phyloP scores from a whole-genome alignment of 2,888 invertebrate genomes.

The Meandrusa payeni region DNA sequence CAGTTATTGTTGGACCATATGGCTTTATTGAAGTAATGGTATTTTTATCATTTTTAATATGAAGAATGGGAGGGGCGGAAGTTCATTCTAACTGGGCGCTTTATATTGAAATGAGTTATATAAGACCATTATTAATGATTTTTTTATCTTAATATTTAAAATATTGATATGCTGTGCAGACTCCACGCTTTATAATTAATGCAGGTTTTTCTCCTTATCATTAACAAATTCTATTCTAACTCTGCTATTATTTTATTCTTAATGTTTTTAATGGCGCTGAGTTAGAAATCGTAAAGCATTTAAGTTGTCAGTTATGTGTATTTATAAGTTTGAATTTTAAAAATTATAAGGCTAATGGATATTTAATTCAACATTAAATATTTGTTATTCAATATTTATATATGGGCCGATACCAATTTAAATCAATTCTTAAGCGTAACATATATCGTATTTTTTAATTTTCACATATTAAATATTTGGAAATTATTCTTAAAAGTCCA shows the following conservation, averaged over 20 bases:
- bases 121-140: slow-evolving; percentile 52
- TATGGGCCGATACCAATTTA: not conserved
- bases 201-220: slow-evolving; percentile 14
- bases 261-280: slow-evolving; percentile 7
- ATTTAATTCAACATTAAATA: not conserved
- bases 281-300: slow-evolving; percentile 2
- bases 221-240: slow-evolving; percentile 15
- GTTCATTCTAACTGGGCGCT: slow-evolving; percentile 37
- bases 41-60: slow-evolving; percentile 34
- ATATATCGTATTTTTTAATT: not conserved
- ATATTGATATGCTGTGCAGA: slow-evolving; percentile 48
- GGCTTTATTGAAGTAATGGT: slow-evolving; percentile 40
- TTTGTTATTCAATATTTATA: slow-evolving; percentile 4
- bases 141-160: slow-evolving; percentile 53
- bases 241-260: slow-evolving; percentile 9
- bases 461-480: slow-evolving; percentile 29
- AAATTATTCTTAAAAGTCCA: slow-evolving; percentile 49
- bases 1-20: slow-evolving; percentile 50
- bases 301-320: slow-evolving; percentile 10
- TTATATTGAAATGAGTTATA: slow-evolving; percentile 49
- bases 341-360: not conserved
- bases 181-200: slow-evolving; percentile 37
- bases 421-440: slow-evolving; percentile 13
- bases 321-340: slow-evolving; percentile 8
- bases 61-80: slow-evolving; percentile 29